phyloP scores from a whole-genome alignment of 2,113 vertebrate genomes.

The Dromaius novaehollandiae region DNA sequence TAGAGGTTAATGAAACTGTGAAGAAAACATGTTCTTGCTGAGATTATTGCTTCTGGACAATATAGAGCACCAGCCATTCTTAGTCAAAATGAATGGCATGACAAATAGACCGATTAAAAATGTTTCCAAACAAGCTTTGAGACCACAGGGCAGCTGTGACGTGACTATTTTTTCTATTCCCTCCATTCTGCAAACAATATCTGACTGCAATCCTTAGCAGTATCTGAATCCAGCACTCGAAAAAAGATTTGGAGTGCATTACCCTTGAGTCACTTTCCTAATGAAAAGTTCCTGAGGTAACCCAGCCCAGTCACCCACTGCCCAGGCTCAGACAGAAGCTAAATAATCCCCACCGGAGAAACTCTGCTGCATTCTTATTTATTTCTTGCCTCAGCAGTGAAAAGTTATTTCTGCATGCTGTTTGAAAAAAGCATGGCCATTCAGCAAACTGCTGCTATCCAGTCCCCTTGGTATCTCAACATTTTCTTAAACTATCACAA shows the following conservation, averaged over 20 bases:
- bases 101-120: slow-evolving; percentile 65
- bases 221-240: background rate
- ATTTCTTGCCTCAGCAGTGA: slow-evolving; percentile 6
- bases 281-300: background rate
- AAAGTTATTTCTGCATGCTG: slow-evolving; percentile 13
- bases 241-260: background rate
- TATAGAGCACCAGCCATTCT: background rate
- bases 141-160: slow-evolving; percentile 31
- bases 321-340: background rate
- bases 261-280: background rate
- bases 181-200: background rate
- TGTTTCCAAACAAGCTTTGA: slow-evolving; percentile 57
- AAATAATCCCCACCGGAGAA: background rate
- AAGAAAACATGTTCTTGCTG: slow-evolving; percentile 45
- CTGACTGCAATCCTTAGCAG: background rate
- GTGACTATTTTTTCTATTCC: slow-evolving; percentile 1
- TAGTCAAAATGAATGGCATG: slow-evolving; percentile 47
- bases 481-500: slow-evolving; percentile 13
- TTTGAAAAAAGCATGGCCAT: background rate
- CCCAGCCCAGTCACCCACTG: background rate
- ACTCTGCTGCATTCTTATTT: background rate
- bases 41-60: slow-evolving; percentile 60
- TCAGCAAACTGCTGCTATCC: background rate
- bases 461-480: background rate
- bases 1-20: slow-evolving; percentile 59